Percentiles rank a stretch among this genome's conserved stretches.
These are phyloP conservation scores for Acanthosepion lycidas DNA, from an alignment of 2,888 invertebrate genomes.

Conservation along the genomic window DNA sequence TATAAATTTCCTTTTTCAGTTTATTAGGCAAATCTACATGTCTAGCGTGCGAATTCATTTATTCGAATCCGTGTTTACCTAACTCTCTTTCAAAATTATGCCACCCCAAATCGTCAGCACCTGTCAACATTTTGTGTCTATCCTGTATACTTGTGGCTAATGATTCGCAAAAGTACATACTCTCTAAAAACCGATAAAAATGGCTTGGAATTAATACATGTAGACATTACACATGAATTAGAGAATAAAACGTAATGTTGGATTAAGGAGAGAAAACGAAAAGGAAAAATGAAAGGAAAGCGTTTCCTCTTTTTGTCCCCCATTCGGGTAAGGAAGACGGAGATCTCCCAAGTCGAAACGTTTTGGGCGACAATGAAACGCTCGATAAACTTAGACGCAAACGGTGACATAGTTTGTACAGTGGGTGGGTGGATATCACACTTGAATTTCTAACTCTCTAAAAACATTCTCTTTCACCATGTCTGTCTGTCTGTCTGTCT, in stretches of 20 bases:
- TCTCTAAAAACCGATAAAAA: slow-evolving; percentile 8
- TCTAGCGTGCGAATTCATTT: neutral
- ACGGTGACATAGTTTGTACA: neutral
- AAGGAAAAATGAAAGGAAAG: neutral
- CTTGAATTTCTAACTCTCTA: neutral
- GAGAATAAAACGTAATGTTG: neutral
- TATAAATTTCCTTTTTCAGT: neutral
- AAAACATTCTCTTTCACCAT: too few relatives aligned
- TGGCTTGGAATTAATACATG: neutral
- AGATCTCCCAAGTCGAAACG: slow-evolving; percentile 8
- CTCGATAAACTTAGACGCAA: neutral
- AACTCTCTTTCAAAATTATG: neutral
- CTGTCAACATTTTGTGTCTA: neutral
- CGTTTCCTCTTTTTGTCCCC: neutral
- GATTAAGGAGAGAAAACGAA: neutral
- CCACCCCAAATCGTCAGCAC: neutral
- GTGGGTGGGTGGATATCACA: neutral
- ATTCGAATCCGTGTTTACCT: neutral
- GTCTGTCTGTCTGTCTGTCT: too few relatives aligned
- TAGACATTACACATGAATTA: neutral
- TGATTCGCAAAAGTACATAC: neutral
- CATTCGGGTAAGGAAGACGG: neutral
- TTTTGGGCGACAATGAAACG: slow-evolving; percentile 2
- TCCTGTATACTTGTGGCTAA: neutral
- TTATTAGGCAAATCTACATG: neutral